These are phyloP conservation scores for Cottus gobio DNA, from an alignment of 2,113 vertebrate genomes.

Conservation along the genomic window DNA sequence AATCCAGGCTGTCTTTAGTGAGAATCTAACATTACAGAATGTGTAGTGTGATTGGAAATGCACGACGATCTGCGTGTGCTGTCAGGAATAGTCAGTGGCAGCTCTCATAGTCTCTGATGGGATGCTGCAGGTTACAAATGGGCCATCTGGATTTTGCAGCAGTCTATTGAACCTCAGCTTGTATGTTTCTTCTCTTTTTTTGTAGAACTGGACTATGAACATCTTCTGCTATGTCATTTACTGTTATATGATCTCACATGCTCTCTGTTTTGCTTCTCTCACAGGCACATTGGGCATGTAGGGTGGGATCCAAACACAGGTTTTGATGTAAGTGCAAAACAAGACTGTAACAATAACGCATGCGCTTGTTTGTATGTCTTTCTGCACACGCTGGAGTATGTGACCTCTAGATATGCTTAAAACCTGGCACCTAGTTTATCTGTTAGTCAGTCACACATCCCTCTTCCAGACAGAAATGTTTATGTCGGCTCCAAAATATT, in stretches of 20 bases:
- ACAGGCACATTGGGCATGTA: constrained; percentile 96
- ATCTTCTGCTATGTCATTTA: neutral
- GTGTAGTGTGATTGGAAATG: constrained; percentile 17
- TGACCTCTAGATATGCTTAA: constrained; percentile 26
- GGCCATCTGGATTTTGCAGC: neutral
- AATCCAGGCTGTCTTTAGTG: constrained; percentile 26
- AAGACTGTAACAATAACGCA: neutral
- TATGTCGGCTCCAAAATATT: constrained; percentile 29
- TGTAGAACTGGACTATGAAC: neutral
- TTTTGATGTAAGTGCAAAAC: constrained; percentile 90
- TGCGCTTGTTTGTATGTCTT: neutral
- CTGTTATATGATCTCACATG: neutral
- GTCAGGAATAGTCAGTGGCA: constrained; percentile 30
- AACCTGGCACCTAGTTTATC: constrained; percentile 4
- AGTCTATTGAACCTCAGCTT: neutral
- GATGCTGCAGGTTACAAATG: neutral
- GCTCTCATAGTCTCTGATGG: neutral
- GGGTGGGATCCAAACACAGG: constrained; percentile 99
- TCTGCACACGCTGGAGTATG: neutral
- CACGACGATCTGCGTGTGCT: constrained; percentile 18
- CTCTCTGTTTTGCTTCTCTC: neutral
- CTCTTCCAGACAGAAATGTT: constrained; percentile 25
- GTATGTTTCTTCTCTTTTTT: neutral
- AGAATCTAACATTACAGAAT: constrained; percentile 15
- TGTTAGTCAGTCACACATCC: constrained; percentile 2